phyloP scores from a whole-genome alignment of 2,113 vertebrate genomes.

The Thamnaconus septentrionalis region DNA sequence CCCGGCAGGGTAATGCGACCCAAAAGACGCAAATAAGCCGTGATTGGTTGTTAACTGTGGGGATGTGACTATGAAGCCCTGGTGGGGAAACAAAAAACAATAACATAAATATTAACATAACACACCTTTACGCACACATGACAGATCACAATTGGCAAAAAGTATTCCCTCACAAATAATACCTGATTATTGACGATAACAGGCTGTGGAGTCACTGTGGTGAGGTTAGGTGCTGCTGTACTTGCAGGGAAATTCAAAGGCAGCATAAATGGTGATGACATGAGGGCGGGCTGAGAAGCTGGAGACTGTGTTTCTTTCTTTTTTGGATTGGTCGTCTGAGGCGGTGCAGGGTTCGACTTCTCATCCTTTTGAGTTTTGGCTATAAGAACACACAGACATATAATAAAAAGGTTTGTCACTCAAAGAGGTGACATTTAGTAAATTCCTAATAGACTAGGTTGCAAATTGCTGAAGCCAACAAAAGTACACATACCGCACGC shows the following conservation, averaged over 20 bases:
- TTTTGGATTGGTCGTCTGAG: slow-evolving; percentile 12
- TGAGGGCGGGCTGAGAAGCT: slow-evolving; percentile 54
- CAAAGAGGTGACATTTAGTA: not conserved
- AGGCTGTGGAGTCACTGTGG: slow-evolving; percentile 72
- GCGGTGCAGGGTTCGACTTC: slow-evolving; percentile 28
- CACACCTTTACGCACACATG: no score
- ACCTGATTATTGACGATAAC: slow-evolving; percentile 83
- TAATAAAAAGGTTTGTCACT: not conserved
- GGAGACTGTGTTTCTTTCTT: slow-evolving; percentile 25
- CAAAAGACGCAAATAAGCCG: slow-evolving; percentile 81
- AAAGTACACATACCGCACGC: no score
- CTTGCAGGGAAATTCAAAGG: slow-evolving; percentile 62
- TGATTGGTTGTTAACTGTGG: slow-evolving; percentile 79
- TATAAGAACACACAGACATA: slow-evolving; percentile 26
- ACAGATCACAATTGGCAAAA: no score
- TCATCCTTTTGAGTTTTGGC: slow-evolving; percentile 52
- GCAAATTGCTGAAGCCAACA: not conserved
- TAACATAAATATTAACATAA: not conserved
- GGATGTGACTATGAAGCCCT: slow-evolving; percentile 86
- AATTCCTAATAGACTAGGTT: not conserved
- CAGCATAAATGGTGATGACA: slow-evolving; percentile 62
- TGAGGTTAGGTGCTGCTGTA: slow-evolving; percentile 64
- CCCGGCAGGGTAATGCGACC: slow-evolving; percentile 81
- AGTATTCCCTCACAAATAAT: not conserved
- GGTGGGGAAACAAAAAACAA: slow-evolving; percentile 24